phyloP scores from a whole-genome alignment of 2,888 invertebrate species.

The Smittia sp. region DNA sequence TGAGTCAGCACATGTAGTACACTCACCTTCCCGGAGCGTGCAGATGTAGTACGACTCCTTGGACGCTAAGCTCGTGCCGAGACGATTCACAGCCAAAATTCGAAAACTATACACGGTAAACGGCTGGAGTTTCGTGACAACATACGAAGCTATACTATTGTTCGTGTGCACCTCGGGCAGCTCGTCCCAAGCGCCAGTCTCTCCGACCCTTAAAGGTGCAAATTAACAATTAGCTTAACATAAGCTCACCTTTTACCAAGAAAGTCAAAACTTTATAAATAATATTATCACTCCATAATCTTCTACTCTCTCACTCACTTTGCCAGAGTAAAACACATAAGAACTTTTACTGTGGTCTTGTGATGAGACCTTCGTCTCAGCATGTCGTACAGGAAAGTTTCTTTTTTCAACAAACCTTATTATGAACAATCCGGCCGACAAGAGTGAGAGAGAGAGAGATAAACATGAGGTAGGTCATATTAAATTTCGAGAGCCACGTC shows the following conservation, averaged over 20 bases:
- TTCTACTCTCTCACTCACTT: conserved; percentile 2
- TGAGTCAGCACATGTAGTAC: background rate
- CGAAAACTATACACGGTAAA: conserved; percentile 75
- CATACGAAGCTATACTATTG: conserved; percentile 63
- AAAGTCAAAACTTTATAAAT: conserved; percentile 28
- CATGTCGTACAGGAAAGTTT: conserved; percentile 15
- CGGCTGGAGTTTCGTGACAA: conserved; percentile 65
- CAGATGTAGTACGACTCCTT: conserved; percentile 71
- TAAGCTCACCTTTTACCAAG: background rate
- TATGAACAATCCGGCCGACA: background rate
- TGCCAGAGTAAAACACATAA: conserved; percentile 19
- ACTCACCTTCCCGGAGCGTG: conserved; percentile 70
- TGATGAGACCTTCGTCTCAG: background rate
- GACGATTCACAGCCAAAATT: conserved; percentile 67
- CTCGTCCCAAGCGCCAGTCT: conserved; percentile 66
- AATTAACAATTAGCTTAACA: background rate
- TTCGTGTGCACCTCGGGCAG: conserved; percentile 62
- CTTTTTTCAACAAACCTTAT: background rate
- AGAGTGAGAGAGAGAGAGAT: background rate
- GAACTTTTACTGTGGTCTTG: conserved; percentile 3
- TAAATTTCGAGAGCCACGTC: conserved; percentile 7
- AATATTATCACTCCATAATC: conserved; percentile 37
- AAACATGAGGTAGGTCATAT: conserved; percentile 21
- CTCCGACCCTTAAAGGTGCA: conserved; percentile 59
- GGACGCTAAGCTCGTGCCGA: conserved; percentile 67